Conservation (phyloP, 2,888 invertebrate genomes). For the Didymodactylos carnosus region DNA sequence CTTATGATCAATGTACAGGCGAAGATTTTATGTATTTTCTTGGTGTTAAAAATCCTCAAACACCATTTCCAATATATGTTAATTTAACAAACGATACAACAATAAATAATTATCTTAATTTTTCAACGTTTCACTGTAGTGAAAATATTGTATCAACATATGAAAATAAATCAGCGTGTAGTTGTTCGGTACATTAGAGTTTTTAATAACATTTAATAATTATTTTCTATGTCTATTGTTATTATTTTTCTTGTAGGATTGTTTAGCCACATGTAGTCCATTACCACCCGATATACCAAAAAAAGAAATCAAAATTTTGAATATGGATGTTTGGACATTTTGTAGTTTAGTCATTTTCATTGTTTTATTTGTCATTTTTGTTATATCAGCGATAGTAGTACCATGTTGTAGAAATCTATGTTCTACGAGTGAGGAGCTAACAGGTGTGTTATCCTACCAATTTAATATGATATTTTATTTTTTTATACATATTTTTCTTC, state of each 20-base stretch:
- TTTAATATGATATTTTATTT: not conserved
- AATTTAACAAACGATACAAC: not conserved
- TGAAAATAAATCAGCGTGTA: conserved; percentile 4
- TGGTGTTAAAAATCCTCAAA: conserved; percentile 1
- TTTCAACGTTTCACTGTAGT: conserved; percentile 1
- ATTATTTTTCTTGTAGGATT: not conserved
- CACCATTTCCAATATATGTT: conserved; percentile 8
- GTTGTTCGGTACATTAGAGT: not conserved
- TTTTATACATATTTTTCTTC: not conserved
- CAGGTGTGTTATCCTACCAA: not conserved
- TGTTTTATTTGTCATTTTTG: not conserved
- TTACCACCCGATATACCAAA: not conserved
- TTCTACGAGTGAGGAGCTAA: not conserved
- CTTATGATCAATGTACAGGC: not conserved
- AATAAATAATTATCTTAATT: not conserved
- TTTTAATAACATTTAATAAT: too few species aligned
- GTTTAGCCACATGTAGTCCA: not conserved
- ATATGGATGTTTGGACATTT: not conserved
- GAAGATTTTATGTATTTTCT: conserved; percentile 1
- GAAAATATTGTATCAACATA: not conserved
- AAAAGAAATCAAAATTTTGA: not conserved
- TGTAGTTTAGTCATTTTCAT: not conserved
- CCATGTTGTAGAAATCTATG: not conserved
- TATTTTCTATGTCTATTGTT: not conserved
- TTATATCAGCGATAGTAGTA: not conserved